phyloP scores from a whole-genome alignment of 2,797 vertebrate species.

The Mormyrus proboscirostris region DNA sequence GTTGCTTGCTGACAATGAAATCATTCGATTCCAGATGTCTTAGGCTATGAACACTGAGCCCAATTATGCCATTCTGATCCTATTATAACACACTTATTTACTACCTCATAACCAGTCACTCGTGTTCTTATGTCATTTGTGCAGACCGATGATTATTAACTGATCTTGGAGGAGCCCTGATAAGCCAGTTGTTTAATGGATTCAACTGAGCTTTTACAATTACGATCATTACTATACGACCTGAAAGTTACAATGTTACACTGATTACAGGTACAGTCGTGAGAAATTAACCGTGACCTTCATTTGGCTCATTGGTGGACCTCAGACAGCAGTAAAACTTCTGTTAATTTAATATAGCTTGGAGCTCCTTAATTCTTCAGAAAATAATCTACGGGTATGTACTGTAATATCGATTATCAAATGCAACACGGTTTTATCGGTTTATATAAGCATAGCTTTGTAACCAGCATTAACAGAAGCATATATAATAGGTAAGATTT shows the following conservation, averaged over 20 bases:
- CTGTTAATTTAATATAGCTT: background rate
- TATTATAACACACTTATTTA: background rate
- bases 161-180: background rate
- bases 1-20: background rate
- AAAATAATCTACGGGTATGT: background rate
- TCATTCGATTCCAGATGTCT: background rate
- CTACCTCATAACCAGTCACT: background rate
- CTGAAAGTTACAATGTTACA: background rate
- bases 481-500: background rate
- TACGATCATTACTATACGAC: background rate
- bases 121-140: background rate
- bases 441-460: background rate
- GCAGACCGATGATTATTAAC: background rate
- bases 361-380: background rate
- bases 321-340: background rate
- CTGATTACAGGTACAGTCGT: background rate
- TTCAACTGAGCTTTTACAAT: background rate
- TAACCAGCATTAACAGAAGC: background rate
- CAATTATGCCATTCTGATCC: background rate
- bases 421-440: background rate
- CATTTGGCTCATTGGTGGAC: background rate
- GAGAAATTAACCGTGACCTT: background rate
- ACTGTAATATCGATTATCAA: background rate
- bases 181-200: background rate
- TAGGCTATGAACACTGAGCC: background rate